These are phyloP conservation scores for Blomia tropicalis DNA, from an alignment of 2,888 invertebrate genomes.

Conservation along the genomic window DNA sequence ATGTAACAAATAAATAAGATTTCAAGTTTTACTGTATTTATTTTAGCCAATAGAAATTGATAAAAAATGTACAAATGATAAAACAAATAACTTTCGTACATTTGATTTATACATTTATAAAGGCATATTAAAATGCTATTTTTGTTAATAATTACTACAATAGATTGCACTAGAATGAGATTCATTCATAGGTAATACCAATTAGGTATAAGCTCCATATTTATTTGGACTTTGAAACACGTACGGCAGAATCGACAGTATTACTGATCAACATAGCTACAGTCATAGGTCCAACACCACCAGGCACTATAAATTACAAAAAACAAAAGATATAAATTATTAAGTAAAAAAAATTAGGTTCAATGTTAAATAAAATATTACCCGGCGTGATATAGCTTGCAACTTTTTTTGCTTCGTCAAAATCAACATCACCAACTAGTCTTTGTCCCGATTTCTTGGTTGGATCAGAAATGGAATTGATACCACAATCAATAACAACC, in stretches of 20 bases:
- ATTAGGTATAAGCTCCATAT: too few relatives aligned
- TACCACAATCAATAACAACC: slow-evolving; percentile 96
- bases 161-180: too few relatives aligned
- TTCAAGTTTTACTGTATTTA: too few relatives aligned
- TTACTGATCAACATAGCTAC: slow-evolving; percentile 60
- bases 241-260: slow-evolving; percentile 29
- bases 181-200: too few relatives aligned
- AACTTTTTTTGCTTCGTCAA: slow-evolving; percentile 55
- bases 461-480: slow-evolving; percentile 69
- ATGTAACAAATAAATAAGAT: too few relatives aligned
- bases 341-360: slow-evolving; percentile 52
- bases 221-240: too few relatives aligned
- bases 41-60: too few relatives aligned
- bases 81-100: too few relatives aligned
- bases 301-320: slow-evolving; percentile 58
- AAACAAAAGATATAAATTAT: neutral
- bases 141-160: too few relatives aligned
- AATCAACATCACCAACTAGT: slow-evolving; percentile 88
- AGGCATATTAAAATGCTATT: too few relatives aligned
- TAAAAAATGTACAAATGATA: too few relatives aligned
- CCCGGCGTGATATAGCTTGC: slow-evolving; percentile 86
- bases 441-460: slow-evolving; percentile 45
- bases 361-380: slow-evolving; percentile 55
- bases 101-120: too few relatives aligned
- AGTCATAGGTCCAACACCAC: slow-evolving; percentile 98